A percentile compares a stretch with the other conserved stretches of the same genome.
These are phyloP conservation scores for Crocodylus rhombifer DNA, from an alignment of 2,797 vertebrate genomes.

Conservation along the genomic window DNA sequence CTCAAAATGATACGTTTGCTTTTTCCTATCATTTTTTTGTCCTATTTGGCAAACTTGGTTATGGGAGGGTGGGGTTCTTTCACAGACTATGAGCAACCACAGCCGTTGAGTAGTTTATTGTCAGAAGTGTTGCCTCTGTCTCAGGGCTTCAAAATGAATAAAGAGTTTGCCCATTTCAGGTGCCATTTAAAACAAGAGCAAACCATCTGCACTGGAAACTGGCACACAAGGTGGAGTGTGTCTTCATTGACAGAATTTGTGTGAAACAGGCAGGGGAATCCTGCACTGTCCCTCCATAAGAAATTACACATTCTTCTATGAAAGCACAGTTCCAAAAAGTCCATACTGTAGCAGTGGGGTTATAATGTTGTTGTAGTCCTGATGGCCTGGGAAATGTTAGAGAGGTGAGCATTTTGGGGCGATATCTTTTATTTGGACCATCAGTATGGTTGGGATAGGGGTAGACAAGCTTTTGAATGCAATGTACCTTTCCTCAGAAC, in stretches of 20 bases:
- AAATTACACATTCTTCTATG: not conserved
- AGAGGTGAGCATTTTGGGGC: too few relatives aligned
- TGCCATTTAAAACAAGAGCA: not conserved
- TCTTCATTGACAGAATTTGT: not conserved
- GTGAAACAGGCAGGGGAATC: not conserved
- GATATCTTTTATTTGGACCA: too few relatives aligned
- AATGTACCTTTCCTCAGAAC: too few relatives aligned
- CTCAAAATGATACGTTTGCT: not conserved
- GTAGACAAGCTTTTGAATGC: too few relatives aligned
- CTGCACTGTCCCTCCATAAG: not conserved
- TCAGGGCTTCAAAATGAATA: conserved; percentile 9
- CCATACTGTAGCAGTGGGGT: too few relatives aligned
- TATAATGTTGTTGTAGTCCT: too few relatives aligned
- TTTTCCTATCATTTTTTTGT: not conserved
- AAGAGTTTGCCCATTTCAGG: not conserved
- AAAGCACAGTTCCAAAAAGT: not conserved
- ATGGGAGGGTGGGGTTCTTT: not conserved
- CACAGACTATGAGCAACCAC: not conserved
- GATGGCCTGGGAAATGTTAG: too few relatives aligned
- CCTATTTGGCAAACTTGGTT: not conserved
- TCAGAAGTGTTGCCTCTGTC: not conserved
- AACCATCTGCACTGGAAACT: not conserved
- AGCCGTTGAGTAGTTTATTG: conserved; percentile 16
- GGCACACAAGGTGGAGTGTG: not conserved
- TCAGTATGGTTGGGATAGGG: too few relatives aligned